Evolutionary conservation across 2,888 invertebrate species (phyloP).

Genomic region (Lepidocyrtoides sp.): DNA sequence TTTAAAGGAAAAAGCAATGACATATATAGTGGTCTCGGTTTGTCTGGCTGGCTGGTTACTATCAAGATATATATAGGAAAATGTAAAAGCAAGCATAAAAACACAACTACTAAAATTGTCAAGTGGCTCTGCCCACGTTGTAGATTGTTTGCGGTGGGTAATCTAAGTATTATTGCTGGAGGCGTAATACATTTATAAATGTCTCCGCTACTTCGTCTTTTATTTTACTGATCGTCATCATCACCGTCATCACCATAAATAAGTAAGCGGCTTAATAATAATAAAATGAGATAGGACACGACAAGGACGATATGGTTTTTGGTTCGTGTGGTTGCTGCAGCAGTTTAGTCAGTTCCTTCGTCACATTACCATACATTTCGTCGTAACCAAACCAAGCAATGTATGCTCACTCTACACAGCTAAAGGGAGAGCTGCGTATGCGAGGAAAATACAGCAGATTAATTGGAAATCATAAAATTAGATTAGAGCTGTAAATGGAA

Average conservation of each 20-base stretch:
- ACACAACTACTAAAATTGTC: not conserved
- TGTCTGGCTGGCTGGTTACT: too few species aligned
- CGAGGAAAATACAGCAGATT: conserved; percentile 50
- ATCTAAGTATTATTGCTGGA: not conserved
- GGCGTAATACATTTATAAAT: conserved; percentile 21
- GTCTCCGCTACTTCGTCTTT: not conserved
- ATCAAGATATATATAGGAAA: not conserved
- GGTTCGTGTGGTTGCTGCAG: conserved; percentile 15
- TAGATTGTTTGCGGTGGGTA: conserved; percentile 7
- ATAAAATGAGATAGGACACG: conserved; percentile 53
- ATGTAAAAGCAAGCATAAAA: not conserved
- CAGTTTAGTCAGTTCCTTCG: not conserved
- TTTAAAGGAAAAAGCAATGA: too few species aligned
- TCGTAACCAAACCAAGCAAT: not conserved
- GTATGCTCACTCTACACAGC: not conserved
- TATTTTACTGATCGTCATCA: conserved; percentile 25
- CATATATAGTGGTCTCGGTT: too few species aligned
- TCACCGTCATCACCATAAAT: conserved; percentile 49
- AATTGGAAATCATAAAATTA: conserved; percentile 81
- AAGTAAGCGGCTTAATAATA: conserved; percentile 53
- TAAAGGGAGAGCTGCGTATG: not conserved
- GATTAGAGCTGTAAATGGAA: conserved; percentile 79
- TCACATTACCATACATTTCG: conserved; percentile 7
- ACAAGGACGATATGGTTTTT: conserved; percentile 21
- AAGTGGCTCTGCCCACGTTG: not conserved